Percentiles rank a stretch among this genome's conserved stretches.
phyloP scores from a whole-genome alignment of 2,888 invertebrate genomes.

The Lordiphosa fenestrarum region DNA sequence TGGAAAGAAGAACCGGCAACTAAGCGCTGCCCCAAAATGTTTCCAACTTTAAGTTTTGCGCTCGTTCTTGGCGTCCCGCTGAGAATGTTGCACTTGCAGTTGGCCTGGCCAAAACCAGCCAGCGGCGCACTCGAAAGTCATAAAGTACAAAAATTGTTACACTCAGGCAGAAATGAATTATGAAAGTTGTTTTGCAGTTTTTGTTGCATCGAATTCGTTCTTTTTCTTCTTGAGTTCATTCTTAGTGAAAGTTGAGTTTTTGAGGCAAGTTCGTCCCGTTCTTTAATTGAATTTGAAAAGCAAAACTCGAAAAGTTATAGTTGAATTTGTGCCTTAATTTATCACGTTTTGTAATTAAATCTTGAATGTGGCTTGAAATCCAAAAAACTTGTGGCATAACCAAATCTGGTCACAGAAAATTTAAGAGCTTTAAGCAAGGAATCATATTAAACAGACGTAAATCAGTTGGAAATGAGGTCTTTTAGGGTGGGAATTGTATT shows the following conservation, averaged over 20 bases:
- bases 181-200: constrained; percentile 66
- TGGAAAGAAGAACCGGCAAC: constrained; percentile 20
- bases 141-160: constrained; percentile 75
- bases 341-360: neutral
- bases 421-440: too few species aligned
- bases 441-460: too few species aligned
- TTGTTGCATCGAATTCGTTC: constrained; percentile 44
- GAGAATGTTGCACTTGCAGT: constrained; percentile 18
- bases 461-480: too few species aligned
- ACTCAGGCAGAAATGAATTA: constrained; percentile 74
- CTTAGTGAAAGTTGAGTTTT: constrained; percentile 43
- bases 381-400: too few species aligned
- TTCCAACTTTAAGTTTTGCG: constrained; percentile 57
- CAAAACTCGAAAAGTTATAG: constrained; percentile 45
- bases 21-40: constrained; percentile 55
- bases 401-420: too few species aligned
- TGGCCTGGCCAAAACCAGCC: constrained; percentile 41
- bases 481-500: too few species aligned
- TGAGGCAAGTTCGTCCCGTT: constrained; percentile 32
- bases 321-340: constrained; percentile 4
- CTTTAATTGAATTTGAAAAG: constrained; percentile 60
- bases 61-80: constrained; percentile 5
- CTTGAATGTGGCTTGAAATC: too few species aligned
- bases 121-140: constrained; percentile 70
- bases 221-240: constrained; percentile 12